Conservation (phyloP, 1,140 invertebrate genomes). For the Dendrolimus punctatus region DNA sequence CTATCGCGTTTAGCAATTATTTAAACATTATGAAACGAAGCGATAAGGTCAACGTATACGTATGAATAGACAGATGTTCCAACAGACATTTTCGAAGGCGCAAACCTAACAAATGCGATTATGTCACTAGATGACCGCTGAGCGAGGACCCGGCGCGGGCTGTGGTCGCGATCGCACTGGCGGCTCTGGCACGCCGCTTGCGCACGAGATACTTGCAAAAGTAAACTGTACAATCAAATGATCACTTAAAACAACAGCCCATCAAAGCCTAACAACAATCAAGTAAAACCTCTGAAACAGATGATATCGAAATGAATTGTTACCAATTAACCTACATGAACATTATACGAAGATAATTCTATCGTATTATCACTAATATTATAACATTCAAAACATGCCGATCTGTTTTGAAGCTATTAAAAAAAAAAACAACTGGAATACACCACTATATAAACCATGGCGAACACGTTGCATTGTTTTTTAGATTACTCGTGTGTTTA, state of each 20-base stretch:
- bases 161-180: conserved; percentile 53
- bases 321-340: no score
- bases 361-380: no score
- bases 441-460: no score
- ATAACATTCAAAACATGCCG: no score
- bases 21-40: neutral
- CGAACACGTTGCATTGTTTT: no score
- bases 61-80: conserved; percentile 1
- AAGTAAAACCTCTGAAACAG: conserved; percentile 28
- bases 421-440: no score
- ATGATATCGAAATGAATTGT: no score
- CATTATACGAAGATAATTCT: no score
- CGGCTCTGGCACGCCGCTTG: conserved; percentile 23
- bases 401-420: no score
- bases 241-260: conserved; percentile 25
- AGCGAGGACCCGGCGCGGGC: conserved; percentile 32
- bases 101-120: neutral
- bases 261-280: conserved; percentile 23
- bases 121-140: conserved; percentile 9
- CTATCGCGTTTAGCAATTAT: no score
- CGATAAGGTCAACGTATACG: conserved; percentile 3
- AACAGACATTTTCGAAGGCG: conserved; percentile 4
- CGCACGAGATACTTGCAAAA: conserved; percentile 29
- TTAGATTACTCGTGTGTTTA: no score
- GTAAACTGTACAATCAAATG: conserved; percentile 30